These are phyloP conservation scores for Sycophaga agraensis DNA, from an alignment of 1,140 invertebrate species.

Conservation along the genomic window DNA sequence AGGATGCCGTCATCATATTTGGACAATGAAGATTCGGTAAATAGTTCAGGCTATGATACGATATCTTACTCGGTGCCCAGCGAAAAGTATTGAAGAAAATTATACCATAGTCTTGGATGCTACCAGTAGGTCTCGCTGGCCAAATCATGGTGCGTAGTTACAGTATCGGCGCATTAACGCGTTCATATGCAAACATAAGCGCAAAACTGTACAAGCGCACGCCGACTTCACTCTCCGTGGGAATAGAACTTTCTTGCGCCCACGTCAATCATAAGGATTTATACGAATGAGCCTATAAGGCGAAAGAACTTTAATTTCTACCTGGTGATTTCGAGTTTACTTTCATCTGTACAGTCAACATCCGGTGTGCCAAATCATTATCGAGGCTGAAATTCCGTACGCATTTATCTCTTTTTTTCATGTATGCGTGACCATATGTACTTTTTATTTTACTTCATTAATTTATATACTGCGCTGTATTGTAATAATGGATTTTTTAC, in stretches of 20 bases:
- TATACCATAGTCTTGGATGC: constrained; percentile 2
- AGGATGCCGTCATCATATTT: constrained; percentile 15
- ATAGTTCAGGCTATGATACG: constrained; percentile 47
- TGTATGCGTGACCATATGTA: background rate
- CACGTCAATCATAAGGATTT: too few relatives aligned
- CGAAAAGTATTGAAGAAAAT: constrained; percentile 36
- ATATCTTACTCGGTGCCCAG: constrained; percentile 51
- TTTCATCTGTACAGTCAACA: too few relatives aligned
- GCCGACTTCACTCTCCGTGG: too few relatives aligned
- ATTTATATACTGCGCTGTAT: constrained; percentile 14
- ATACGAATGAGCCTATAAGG: too few relatives aligned
- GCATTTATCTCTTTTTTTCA: background rate
- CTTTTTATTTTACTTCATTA: background rate
- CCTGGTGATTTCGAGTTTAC: background rate
- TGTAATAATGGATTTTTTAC: background rate
- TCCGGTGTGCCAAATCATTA: too few relatives aligned
- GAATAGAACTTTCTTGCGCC: too few relatives aligned
- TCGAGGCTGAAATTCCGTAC: background rate
- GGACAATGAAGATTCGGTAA: constrained; percentile 20
- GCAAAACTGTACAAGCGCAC: too few relatives aligned
- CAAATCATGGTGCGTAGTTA: too few relatives aligned
- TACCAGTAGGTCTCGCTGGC: too few relatives aligned
- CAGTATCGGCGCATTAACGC: too few relatives aligned
- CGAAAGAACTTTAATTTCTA: too few relatives aligned
- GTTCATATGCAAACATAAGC: too few relatives aligned